Evolutionary conservation across 2,888 invertebrate species (phyloP).

Genomic region (Halictus quadricinctus): DNA sequence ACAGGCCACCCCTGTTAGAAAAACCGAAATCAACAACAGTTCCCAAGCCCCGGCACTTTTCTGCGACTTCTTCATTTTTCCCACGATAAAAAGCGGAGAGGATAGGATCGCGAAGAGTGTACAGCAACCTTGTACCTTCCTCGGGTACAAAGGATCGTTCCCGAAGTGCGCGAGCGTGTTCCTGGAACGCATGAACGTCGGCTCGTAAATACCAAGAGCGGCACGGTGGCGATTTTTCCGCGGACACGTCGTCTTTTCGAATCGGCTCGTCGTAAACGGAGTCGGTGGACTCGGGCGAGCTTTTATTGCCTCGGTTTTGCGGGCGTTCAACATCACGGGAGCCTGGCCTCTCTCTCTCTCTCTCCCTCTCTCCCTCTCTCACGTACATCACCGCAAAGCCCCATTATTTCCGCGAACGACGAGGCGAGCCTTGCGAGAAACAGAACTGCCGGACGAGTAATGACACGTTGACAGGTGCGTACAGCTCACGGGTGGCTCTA

Average conservation of each 20-base stretch:
- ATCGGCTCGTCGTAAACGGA: conserved; percentile 21
- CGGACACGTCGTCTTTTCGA: neutral
- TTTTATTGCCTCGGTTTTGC: conserved; percentile 37
- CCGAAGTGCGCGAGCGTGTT: conserved; percentile 21
- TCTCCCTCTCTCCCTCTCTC: neutral
- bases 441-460: conserved; percentile 60
- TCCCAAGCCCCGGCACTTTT: neutral
- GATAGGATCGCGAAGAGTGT: neutral
- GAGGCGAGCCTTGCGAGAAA: conserved; percentile 29
- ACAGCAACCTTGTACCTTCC: neutral
- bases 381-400: conserved; percentile 15
- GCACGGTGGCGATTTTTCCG: neutral
- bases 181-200: conserved; percentile 1
- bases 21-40: neutral
- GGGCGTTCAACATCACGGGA: conserved; percentile 29
- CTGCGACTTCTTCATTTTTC: neutral
- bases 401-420: conserved; percentile 53
- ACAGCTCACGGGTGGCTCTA: conserved; percentile 32
- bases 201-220: neutral
- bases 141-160: conserved; percentile 11
- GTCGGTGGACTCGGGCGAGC: neutral
- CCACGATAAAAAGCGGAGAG: neutral
- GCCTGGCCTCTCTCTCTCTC: neutral
- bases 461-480: conserved; percentile 67
- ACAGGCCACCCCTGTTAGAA: neutral